Percentiles rank a stretch among this genome's conserved stretches.
phyloP scores from a whole-genome alignment of 2,797 vertebrate species.

The Labeo calbasu region DNA sequence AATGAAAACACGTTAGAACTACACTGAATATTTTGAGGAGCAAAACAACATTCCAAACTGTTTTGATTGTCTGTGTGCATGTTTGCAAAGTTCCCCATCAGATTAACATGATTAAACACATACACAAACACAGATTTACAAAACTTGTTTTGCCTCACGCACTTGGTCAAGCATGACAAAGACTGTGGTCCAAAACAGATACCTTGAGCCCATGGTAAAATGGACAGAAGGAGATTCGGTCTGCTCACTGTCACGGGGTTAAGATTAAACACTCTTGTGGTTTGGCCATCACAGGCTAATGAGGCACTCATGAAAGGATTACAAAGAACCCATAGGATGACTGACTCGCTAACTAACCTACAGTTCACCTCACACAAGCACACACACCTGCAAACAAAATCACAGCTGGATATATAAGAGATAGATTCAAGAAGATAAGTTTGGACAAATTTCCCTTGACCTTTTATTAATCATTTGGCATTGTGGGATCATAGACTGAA shows the following conservation, averaged over 20 bases:
- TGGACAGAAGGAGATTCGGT: conserved; percentile 33
- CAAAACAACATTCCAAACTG: neutral
- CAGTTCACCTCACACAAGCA: conserved; percentile 46
- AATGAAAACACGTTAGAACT: neutral
- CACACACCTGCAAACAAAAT: conserved; percentile 40
- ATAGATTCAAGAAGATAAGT: conserved; percentile 32
- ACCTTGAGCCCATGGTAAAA: conserved; percentile 32
- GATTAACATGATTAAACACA: neutral
- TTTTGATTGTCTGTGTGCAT: neutral
- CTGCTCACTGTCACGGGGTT: conserved; percentile 57
- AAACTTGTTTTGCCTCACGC: conserved; percentile 19
- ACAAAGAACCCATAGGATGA: conserved; percentile 50
- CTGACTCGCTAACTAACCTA: conserved; percentile 52
- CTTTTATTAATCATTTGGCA: neutral
- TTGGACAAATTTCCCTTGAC: neutral
- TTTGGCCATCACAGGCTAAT: conserved; percentile 59
- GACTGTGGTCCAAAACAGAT: conserved; percentile 36
- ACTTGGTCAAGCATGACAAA: conserved; percentile 6
- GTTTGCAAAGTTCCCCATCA: conserved; percentile 13
- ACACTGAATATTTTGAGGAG: neutral
- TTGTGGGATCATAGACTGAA: neutral
- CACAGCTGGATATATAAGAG: conserved; percentile 31
- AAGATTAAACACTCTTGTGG: conserved; percentile 60
- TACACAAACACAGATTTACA: conserved; percentile 31
- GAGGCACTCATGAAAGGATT: conserved; percentile 60